phyloP scores from a whole-genome alignment of 2,113 vertebrate genomes.

The Suricata suricatta region DNA sequence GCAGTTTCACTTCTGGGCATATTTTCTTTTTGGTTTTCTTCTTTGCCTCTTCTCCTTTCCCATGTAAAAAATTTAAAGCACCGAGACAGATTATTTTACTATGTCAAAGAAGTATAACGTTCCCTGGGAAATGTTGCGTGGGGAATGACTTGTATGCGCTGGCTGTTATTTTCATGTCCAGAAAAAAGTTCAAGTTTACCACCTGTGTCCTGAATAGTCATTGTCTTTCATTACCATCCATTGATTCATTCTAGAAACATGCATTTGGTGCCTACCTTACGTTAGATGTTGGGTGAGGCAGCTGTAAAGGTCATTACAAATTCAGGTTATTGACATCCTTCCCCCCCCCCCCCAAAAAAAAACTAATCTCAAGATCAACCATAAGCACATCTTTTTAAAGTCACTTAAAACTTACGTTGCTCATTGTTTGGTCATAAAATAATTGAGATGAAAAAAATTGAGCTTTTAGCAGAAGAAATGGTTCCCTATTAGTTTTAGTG shows the following conservation, averaged over 20 bases:
- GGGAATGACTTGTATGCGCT: accelerated
- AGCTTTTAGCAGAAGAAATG: neutral
- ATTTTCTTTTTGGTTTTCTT: neutral
- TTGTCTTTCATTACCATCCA: neutral
- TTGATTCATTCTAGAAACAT: neutral
- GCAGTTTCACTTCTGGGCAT: neutral
- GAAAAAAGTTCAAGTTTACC: neutral
- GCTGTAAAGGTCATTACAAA: neutral
- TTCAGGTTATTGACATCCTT: neutral
- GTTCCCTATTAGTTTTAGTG: neutral
- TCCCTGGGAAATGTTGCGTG: neutral
- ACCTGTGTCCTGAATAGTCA: neutral
- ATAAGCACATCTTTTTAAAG: neutral
- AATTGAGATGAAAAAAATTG: neutral
- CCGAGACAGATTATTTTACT: neutral
- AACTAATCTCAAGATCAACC: neutral
- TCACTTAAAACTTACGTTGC: neutral
- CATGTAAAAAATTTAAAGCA: neutral
- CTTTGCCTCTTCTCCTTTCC: neutral
- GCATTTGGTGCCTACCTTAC: accelerated
- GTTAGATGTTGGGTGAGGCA: neutral
- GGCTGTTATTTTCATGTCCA: neutral
- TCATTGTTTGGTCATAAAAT: neutral
- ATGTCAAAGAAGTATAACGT: neutral
- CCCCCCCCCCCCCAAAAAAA: neutral